Percentiles rank a stretch among this genome's conserved stretches.
These are phyloP conservation scores for Catharus bicknelli DNA, from an alignment of 2,113 vertebrate species.

Conservation along the genomic window DNA sequence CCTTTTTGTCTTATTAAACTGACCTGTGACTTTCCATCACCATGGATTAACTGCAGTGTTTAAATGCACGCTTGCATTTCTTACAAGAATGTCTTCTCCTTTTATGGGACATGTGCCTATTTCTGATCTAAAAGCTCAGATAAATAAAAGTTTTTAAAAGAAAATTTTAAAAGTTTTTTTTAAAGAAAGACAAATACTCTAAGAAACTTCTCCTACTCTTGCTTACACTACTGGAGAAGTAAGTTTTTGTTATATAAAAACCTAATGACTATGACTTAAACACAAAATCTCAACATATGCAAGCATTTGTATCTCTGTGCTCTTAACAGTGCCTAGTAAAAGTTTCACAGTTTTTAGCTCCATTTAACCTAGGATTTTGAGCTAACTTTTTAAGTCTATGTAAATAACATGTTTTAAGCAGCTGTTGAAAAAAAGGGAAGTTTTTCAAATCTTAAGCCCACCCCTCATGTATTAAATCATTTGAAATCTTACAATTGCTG, in stretches of 20 bases:
- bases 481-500: slow-evolving; percentile 70
- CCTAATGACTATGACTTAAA: neutral
- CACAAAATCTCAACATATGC: neutral
- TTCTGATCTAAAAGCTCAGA: neutral
- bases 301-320: neutral
- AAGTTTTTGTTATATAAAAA: neutral
- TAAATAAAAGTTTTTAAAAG: neutral
- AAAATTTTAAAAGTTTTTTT: neutral
- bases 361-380: neutral
- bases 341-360: neutral
- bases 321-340: neutral
- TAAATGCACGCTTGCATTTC: neutral
- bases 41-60: neutral
- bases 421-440: slow-evolving; percentile 1
- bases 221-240: neutral
- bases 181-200: neutral
- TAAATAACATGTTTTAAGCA: neutral
- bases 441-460: neutral
- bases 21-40: neutral
- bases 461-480: slow-evolving; percentile 61
- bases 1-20: neutral
- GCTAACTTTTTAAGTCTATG: neutral
- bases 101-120: neutral
- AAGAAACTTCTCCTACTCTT: neutral
- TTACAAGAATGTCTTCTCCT: neutral